phyloP scores from a whole-genome alignment of 2,113 vertebrate species.

The Petromus typicus region DNA sequence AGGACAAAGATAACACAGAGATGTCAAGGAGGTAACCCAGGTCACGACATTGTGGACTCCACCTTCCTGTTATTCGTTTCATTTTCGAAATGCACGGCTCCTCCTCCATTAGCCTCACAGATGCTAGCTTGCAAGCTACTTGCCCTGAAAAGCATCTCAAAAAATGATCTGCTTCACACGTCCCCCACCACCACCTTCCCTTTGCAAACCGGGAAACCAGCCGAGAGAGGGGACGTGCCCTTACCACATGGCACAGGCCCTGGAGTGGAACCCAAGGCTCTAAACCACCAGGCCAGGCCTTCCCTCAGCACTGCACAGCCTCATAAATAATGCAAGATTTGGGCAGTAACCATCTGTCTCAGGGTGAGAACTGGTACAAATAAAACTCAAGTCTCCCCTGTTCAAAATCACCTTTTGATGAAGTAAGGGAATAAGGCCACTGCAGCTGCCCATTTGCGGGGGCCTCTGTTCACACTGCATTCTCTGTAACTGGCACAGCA shows the following conservation, averaged over 20 bases:
- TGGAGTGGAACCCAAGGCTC: not conserved
- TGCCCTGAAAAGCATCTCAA: not conserved
- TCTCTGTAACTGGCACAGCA: not conserved
- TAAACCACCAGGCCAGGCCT: not conserved
- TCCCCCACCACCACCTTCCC: not conserved
- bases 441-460: not conserved
- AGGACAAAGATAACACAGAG: not conserved
- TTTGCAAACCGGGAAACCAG: not conserved
- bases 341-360: constrained; percentile 46
- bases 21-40: not conserved
- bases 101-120: not conserved
- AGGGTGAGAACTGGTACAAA: not conserved
- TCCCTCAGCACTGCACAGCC: not conserved
- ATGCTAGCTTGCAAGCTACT: not conserved
- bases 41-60: not conserved
- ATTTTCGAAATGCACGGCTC: constrained; percentile 24
- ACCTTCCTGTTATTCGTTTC: constrained; percentile 6
- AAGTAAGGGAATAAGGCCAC: not conserved
- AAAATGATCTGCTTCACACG: not conserved
- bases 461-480: not conserved
- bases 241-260: not conserved
- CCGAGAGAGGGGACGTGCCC: not conserved
- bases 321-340: constrained; percentile 69
- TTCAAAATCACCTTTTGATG: constrained; percentile 45
- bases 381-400: constrained; percentile 36